Conservation (phyloP, 1,140 invertebrate species). For the fruit fly (Drosophila melanogaster) region Release_6_plus_ISO1_MT NT_033777.3:26623501-26624000, state of each 20-base stretch:
- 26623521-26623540: conserved; percentile 60
- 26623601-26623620: conserved; percentile 67
- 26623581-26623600: conserved; percentile 79
- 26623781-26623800: conserved; percentile 81
- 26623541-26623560: conserved; percentile 57
- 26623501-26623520: conserved; percentile 61
- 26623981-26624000: conserved; percentile 30
- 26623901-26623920: conserved; percentile 71
- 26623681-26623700: conserved; percentile 70
- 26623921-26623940: conserved; percentile 70
- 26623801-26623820: conserved; percentile 79
- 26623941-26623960: conserved; percentile 61
- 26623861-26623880: conserved; percentile 71
- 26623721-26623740: conserved; percentile 68
- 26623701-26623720: conserved; percentile 67
- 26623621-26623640: conserved; percentile 62
- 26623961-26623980: conserved; percentile 21
- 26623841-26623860: conserved; percentile 68
- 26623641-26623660: conserved; percentile 80
- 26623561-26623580: conserved; percentile 82
- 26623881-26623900: conserved; percentile 65
- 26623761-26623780: conserved; percentile 75
- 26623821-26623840: conserved; percentile 70
- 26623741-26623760: conserved; percentile 65
- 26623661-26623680: conserved; percentile 75